These are phyloP conservation scores for Heterotilapia buettikoferi DNA, from an alignment of 2,113 vertebrate genomes.

Conservation along the genomic window DNA sequence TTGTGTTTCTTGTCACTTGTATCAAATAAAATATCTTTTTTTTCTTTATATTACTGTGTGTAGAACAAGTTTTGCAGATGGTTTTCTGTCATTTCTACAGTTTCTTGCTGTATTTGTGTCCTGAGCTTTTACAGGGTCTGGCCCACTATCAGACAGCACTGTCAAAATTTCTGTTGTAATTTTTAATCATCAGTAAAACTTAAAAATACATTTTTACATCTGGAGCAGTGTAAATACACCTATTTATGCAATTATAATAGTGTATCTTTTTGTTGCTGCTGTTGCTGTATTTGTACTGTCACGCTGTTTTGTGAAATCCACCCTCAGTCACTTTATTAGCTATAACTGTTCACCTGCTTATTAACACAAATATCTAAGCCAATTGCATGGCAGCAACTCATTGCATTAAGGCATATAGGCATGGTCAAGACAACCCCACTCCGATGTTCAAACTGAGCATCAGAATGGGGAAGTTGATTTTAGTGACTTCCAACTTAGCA, in stretches of 20 bases:
- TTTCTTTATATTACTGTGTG: neutral
- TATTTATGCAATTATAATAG: neutral
- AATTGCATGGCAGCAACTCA: neutral
- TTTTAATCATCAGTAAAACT: neutral
- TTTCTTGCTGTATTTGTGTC: neutral
- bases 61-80: neutral
- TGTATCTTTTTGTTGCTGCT: neutral
- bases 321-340: neutral
- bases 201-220: neutral
- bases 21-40: neutral
- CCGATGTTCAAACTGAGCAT: neutral
- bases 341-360: neutral
- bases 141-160: rapidly evolving
- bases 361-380: neutral
- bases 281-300: neutral
- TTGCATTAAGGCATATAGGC: rapidly evolving
- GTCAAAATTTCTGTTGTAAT: neutral
- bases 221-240: neutral
- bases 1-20: neutral
- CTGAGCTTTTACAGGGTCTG: neutral
- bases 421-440: neutral
- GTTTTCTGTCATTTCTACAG: neutral
- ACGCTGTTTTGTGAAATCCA: neutral
- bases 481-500: neutral
- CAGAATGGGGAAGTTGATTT: neutral